Conservation (phyloP, 2,113 vertebrate species). For the Numida meleagris region DNA sequence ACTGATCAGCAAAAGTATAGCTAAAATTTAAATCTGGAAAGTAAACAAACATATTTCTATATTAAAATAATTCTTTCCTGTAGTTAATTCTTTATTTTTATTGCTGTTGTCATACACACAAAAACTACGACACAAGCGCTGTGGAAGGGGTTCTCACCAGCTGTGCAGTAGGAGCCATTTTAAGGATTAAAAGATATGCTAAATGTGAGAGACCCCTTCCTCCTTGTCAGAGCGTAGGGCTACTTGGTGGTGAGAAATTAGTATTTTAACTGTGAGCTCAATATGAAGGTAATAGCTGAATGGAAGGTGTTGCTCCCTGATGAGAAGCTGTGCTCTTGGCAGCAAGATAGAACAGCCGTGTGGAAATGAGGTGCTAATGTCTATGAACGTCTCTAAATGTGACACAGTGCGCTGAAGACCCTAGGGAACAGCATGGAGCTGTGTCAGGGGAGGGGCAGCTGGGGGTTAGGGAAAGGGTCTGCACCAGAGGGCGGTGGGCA, state of each 20-base stretch:
- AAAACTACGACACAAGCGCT: rapidly evolving
- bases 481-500: background rate
- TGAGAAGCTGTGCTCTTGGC: background rate
- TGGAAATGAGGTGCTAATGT: background rate
- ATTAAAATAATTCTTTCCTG: background rate
- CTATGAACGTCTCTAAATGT: background rate
- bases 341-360: background rate
- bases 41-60: rapidly evolving
- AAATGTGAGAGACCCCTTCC: background rate
- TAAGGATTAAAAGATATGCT: background rate
- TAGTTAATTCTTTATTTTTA: background rate
- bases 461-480: background rate
- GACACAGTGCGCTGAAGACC: background rate
- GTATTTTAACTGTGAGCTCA: background rate
- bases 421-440: background rate
- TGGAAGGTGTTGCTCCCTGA: background rate
- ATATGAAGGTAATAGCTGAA: background rate
- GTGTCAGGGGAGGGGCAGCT: background rate
- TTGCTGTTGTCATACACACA: background rate
- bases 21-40: background rate
- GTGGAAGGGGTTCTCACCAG: background rate
- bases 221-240: background rate
- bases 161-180: rapidly evolving
- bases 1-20: background rate
- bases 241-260: background rate